These are phyloP conservation scores for Hyppa rectilinea DNA, from an alignment of 2,888 invertebrate species.

Conservation along the genomic window DNA sequence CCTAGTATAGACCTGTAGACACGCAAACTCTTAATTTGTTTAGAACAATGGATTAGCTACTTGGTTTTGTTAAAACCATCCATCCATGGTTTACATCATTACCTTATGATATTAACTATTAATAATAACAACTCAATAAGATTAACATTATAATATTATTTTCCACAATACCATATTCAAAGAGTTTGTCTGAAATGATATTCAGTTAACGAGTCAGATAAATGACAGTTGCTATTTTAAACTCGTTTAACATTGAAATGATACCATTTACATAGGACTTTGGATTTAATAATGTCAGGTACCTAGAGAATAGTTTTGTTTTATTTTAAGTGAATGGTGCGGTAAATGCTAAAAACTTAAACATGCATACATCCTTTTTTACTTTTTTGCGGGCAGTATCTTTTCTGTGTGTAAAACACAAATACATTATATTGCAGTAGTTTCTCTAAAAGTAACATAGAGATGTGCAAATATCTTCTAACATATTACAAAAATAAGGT, in stretches of 20 bases:
- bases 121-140: not conserved
- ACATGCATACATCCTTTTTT: not conserved
- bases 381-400: too few relatives aligned
- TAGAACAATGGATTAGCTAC: not conserved
- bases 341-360: not conserved
- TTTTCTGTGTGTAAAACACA: too few relatives aligned
- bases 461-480: not conserved
- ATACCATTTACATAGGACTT: not conserved
- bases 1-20: not conserved
- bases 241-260: conserved; percentile 4
- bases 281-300: not conserved
- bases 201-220: conserved; percentile 33
- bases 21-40: not conserved
- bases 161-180: conserved; percentile 9
- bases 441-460: not conserved
- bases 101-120: not conserved
- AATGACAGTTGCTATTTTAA: conserved; percentile 46
- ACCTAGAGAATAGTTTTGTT: not conserved
- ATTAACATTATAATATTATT: not conserved
- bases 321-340: too few relatives aligned
- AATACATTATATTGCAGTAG: not conserved
- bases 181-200: conserved; percentile 39
- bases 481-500: not conserved
- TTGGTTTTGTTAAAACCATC: not conserved
- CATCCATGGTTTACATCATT: too few relatives aligned